Percentiles rank a stretch among this genome's conserved stretches.
Evolutionary conservation across 2,113 vertebrate species (phyloP).

Genomic region (Bubo bubo): DNA sequence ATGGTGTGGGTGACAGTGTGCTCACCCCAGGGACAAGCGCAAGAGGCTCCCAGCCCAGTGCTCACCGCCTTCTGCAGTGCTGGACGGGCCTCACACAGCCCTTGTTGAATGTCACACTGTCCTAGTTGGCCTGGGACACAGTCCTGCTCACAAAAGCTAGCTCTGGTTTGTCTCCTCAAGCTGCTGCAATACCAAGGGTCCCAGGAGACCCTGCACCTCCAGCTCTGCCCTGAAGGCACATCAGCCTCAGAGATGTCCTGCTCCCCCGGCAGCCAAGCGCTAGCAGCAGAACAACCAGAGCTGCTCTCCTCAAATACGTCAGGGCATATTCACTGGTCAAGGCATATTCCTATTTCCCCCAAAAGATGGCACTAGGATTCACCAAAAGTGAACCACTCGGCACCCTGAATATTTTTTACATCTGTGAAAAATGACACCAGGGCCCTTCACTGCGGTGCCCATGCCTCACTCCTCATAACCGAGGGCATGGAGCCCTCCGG

Average conservation of each 20-base stretch:
- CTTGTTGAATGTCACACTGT: not conserved
- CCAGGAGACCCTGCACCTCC: not conserved
- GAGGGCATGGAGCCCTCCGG: not conserved
- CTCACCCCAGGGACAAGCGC: not conserved
- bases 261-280: not conserved
- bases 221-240: not conserved
- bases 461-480: rapidly evolving
- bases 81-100: rapidly evolving
- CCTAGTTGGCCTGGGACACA: not conserved
- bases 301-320: not conserved
- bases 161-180: not conserved
- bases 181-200: too few species aligned
- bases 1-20: not conserved
- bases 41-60: not conserved
- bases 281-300: not conserved
- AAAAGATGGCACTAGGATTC: constrained; percentile 71
- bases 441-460: not conserved
- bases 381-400: not conserved
- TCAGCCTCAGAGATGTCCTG: rapidly evolving
- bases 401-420: not conserved
- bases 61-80: not conserved
- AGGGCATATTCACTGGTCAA: rapidly evolving
- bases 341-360: constrained; percentile 51
- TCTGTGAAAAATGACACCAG: not conserved
- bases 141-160: not conserved